These are phyloP conservation scores for Nycticebus coucang DNA, from an alignment of 2,113 vertebrate genomes.

Conservation along the genomic window DNA sequence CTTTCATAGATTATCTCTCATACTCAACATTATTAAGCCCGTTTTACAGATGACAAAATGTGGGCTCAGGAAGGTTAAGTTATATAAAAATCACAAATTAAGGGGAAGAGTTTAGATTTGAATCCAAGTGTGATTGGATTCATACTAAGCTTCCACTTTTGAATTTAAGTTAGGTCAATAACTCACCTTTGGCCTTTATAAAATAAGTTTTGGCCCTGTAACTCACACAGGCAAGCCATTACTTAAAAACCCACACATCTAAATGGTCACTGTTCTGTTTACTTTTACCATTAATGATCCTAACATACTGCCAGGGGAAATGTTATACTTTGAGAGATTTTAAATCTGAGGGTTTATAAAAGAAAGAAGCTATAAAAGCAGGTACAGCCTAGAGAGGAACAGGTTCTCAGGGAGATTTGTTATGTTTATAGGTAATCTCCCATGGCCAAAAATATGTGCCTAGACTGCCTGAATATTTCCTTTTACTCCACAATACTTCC, in stretches of 20 bases:
- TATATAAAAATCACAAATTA: conserved; percentile 32
- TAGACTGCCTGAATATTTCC: not conserved
- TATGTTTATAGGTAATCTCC: not conserved
- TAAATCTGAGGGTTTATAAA: not conserved
- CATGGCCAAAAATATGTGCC: not conserved
- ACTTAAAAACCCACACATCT: not conserved
- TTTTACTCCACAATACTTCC: not conserved
- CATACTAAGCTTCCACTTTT: not conserved
- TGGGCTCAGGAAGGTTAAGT: not conserved
- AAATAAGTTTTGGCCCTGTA: not conserved
- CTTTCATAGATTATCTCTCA: not conserved
- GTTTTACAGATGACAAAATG: conserved; percentile 24
- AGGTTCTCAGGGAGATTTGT: not conserved
- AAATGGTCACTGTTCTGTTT: not conserved
- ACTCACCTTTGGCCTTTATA: not conserved
- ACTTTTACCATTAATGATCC: not conserved
- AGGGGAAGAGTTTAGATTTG: not conserved
- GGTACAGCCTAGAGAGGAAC: not conserved
- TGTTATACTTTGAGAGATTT: not conserved
- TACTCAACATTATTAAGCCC: not conserved
- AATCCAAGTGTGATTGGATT: not conserved
- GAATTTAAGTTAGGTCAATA: not conserved
- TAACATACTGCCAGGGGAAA: not conserved
- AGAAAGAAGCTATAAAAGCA: not conserved
- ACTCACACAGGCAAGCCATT: not conserved